Evolutionary conservation across 2,888 invertebrate species (phyloP).

Genomic region (Monochamus alternatus): DNA sequence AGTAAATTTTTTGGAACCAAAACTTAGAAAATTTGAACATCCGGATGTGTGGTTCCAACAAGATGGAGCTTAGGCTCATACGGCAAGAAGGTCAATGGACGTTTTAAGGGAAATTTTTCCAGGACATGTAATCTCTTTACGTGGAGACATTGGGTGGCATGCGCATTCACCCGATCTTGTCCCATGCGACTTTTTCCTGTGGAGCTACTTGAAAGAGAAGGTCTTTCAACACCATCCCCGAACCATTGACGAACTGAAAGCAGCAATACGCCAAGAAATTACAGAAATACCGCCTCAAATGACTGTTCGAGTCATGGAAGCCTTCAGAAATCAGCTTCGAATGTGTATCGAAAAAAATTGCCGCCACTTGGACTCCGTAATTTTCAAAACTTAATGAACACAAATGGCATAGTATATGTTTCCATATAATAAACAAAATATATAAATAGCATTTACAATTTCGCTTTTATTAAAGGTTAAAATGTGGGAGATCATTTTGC

Average conservation of each 20-base stretch:
- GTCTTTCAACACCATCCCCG: conserved; percentile 46
- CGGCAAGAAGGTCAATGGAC: conserved; percentile 36
- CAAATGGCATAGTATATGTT: not conserved
- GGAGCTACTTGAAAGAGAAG: conserved; percentile 44
- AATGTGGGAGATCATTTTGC: not conserved
- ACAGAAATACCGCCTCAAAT: conserved; percentile 35
- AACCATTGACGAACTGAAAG: conserved; percentile 46
- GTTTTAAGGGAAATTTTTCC: conserved; percentile 35
- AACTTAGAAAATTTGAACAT: conserved; percentile 25
- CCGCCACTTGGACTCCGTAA: conserved; percentile 35
- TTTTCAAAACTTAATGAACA: conserved; percentile 37
- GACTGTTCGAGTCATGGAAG: conserved; percentile 8
- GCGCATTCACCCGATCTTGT: no score
- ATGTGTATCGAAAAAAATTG: conserved; percentile 38
- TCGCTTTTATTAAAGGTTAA: not conserved
- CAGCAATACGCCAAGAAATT: conserved; percentile 45
- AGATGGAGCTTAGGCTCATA: conserved; percentile 36
- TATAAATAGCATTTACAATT: not conserved
- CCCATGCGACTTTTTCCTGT: conserved; percentile 46
- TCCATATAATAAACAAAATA: not conserved
- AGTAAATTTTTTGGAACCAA: no score
- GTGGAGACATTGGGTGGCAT: conserved; percentile 38
- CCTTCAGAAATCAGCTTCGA: conserved; percentile 35
- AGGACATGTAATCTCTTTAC: not conserved
- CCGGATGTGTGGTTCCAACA: conserved; percentile 42